Conservation (phyloP, 2,113 vertebrate species). For the Vulpes vulpes region DNA sequence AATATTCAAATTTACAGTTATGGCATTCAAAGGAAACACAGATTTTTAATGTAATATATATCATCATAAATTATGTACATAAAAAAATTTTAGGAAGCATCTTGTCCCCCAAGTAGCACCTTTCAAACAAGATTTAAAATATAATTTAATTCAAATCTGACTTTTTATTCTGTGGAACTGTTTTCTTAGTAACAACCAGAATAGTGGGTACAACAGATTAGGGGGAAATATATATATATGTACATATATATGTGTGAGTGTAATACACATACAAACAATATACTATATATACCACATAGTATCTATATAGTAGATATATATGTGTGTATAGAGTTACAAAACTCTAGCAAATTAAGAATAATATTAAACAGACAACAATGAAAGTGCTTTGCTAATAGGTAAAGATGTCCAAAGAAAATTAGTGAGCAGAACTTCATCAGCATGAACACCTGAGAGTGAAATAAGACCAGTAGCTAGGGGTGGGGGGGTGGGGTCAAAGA, state of each 20-base stretch:
- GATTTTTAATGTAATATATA: conserved; percentile 42
- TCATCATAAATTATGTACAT: conserved; percentile 13
- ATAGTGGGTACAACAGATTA: not conserved
- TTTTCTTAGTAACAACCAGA: conserved; percentile 28
- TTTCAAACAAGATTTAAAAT: conserved; percentile 28
- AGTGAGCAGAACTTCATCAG: not conserved
- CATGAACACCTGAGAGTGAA: not conserved
- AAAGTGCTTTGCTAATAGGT: conserved; percentile 10
- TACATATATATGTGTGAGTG: not conserved
- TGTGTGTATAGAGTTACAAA: not conserved
- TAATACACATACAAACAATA: not conserved
- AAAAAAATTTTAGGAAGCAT: conserved; percentile 30
- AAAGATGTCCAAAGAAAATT: not conserved
- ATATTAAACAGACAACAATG: not conserved
- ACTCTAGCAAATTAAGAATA: not conserved
- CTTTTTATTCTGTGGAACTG: not conserved
- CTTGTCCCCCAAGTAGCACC: conserved; percentile 40
- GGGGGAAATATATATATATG: not conserved
- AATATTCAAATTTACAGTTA: not conserved
- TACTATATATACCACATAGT: not conserved
- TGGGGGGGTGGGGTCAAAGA: not conserved
- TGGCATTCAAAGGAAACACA: not conserved
- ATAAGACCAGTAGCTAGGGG: not conserved
- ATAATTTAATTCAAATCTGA: conserved; percentile 41
- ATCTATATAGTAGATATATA: not conserved